These are phyloP conservation scores for Odontamblyopus rebecca DNA, from an alignment of 2,797 vertebrate genomes.

Conservation along the genomic window DNA sequence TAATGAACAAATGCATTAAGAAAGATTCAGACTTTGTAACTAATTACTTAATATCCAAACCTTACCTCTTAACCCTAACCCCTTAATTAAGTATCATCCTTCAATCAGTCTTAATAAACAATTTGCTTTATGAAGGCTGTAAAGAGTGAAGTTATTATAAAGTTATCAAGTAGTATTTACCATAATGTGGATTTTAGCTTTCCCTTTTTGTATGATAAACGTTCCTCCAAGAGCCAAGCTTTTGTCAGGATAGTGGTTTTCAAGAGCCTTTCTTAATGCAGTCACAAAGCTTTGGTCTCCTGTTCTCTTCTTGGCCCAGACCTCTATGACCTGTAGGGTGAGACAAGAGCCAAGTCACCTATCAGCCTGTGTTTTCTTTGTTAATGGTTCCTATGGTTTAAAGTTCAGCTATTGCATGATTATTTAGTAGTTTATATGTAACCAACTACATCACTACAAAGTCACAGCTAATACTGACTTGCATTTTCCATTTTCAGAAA, in stretches of 20 bases:
- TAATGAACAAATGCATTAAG: too few relatives aligned
- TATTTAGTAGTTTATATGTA: constrained; percentile 36
- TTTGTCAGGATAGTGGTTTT: constrained; percentile 85
- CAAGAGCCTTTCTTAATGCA: constrained; percentile 86
- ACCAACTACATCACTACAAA: constrained; percentile 12
- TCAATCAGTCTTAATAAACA: too few relatives aligned
- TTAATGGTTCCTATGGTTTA: constrained; percentile 44
- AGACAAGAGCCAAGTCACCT: constrained; percentile 7
- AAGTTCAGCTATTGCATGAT: constrained; percentile 26
- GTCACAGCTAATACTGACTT: constrained; percentile 20
- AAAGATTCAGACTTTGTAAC: too few relatives aligned
- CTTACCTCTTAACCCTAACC: too few relatives aligned
- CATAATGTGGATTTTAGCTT: constrained; percentile 95
- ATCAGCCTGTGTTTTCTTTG: constrained; percentile 22
- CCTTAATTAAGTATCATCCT: too few relatives aligned
- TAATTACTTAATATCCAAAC: too few relatives aligned
- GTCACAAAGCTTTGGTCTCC: constrained; percentile 89
- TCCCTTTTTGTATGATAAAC: constrained; percentile 92
- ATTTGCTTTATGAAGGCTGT: too few relatives aligned
- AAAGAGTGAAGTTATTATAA: too few relatives aligned
- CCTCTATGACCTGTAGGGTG: constrained; percentile 85
- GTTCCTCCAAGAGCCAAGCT: constrained; percentile 92
- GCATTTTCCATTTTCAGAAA: neutral
- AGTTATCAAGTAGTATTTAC: constrained; percentile 63
- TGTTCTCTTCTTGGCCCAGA: constrained; percentile 86